Base-by-base conservation (phyloP, 2,888 invertebrate species). In the Volucella inanis region DNA sequence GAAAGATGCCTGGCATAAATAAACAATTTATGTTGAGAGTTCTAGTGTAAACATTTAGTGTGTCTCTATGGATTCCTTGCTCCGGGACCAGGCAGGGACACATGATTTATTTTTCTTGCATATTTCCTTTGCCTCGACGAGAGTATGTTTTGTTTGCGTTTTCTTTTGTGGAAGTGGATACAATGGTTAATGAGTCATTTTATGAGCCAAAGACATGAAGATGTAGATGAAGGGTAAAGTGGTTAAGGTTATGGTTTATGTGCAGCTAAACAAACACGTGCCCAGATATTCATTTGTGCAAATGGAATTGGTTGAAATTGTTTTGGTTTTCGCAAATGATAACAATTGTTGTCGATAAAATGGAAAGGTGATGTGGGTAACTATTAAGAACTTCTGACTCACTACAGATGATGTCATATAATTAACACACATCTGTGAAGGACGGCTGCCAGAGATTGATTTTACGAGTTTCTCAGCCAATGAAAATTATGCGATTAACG, bases 21-120 rank as follows among this genome's bases (percentile, higher is more conserved):
- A 84, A 84, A 84, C 84, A 84, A 59, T 61, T 54, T 79, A 18
- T 38, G 14, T 39, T 75, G 47, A 31, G 77, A 82, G 57, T 71
- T 84, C 54, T 31, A 70, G 50, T 79, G 70, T 84, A 84, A 84
- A 84, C 84, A 84, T 45, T 62, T 31, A 45, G 3, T 41, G 10
- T 6, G 31, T 31, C 31, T 31, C 31, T 31, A 4, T 47, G 18
- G 31, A 45, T 22, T 55, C 52, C 39, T 49, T 61, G 59, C 62
- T 57, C 39, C 39, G n/a, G 43, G 61, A 31, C 6, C 31, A 31
- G 31, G 6, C 31, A 31, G 31, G 31, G 31, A 41, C 14, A 52
- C 52, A 84, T 84, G 80, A 84, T 84, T 84, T 84, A 80, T 84
- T 84, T 84, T 80, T 43, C 65, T 84, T 84, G 84, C 84, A 71